Evolutionary conservation across 2,797 vertebrate genomes (phyloP), one percentile per base, ranked within the genome.

Genomic region (Danio tinwini): DNA sequence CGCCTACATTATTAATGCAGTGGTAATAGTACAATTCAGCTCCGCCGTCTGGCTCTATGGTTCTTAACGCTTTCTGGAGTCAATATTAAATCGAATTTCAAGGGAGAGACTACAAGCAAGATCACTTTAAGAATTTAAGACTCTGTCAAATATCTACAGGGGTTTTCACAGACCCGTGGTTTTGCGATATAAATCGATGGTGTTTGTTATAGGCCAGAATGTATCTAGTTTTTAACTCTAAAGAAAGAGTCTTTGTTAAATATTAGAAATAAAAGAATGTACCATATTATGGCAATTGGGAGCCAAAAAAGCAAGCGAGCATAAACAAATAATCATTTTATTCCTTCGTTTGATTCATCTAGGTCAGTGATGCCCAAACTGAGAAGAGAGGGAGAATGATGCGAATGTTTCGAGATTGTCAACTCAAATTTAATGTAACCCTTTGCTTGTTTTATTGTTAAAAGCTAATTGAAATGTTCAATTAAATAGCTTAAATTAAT

Each of bases 1-100:
- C 21, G 64, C 63, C 70, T 86, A 69, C 53, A 84, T 75, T 84
- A 84, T 81, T 84, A 80, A 82, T 82, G 80, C 82, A 71, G 77
- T 62, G 63, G 69, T 82, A 82, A 82, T 70, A 65, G 76, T 11
- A 50, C 58, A 55, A 81, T 45, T 52, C 63, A 53, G 53, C 40
- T 14, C 56, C 14, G 21, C 64, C 67, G 58, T 77, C 56, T 58
- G 81, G 42, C 77, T 62, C 75, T 62, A 39, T 68, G 47, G 44
- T 58, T 29, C 61, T 49, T 17, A 69, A 61, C 17, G 67, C 68
- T 44, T 76, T 45, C 52, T 49, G 29, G 4, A 61, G 76, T 74
- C 84, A 70, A 42, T 67, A 50, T 69, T 52, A 70, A 79, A 80
- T 82, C 42, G 5, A 59, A 59, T 82, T 85, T 80, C 61, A 63